phyloP scores from a whole-genome alignment of 1,140 invertebrate species.

The Heliothis virescens region DNA sequence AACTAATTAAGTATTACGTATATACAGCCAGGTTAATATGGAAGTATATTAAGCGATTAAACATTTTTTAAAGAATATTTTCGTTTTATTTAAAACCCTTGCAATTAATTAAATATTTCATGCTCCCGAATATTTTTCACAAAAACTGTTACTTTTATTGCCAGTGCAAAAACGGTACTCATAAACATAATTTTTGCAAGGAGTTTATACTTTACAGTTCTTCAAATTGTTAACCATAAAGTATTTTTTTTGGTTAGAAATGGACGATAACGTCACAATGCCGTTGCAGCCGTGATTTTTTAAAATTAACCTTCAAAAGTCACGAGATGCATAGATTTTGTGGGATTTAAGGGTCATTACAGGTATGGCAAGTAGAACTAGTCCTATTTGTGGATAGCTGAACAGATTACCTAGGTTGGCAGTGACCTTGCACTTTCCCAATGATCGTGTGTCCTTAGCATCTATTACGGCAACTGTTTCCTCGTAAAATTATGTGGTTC shows the following conservation, averaged over 20 bases:
- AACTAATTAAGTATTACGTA: neutral
- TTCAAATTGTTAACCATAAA: neutral
- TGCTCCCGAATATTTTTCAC: neutral
- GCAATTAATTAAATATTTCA: neutral
- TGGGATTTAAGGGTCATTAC: neutral
- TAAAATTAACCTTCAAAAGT: neutral
- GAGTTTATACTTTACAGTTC: neutral
- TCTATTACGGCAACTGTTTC: conserved; percentile 31
- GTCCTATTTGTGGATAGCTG: conserved; percentile 16
- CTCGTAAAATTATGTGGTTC: conserved; percentile 34
- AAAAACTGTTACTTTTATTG: neutral
- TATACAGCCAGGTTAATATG: conserved; percentile 8
- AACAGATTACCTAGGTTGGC: neutral
- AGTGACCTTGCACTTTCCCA: conserved; percentile 40
- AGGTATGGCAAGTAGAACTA: neutral
- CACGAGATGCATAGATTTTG: neutral
- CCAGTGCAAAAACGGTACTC: neutral
- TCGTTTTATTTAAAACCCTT: conserved; percentile 9
- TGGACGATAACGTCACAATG: neutral
- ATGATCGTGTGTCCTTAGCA: conserved; percentile 30
- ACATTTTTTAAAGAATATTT: neutral
- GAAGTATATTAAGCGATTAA: conserved; percentile 5
- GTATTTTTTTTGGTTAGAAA: neutral
- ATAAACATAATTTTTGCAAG: neutral
- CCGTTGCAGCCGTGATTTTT: neutral